Conservation (phyloP, 1,140 invertebrate genomes). For the Drosophila lowei region DNA sequence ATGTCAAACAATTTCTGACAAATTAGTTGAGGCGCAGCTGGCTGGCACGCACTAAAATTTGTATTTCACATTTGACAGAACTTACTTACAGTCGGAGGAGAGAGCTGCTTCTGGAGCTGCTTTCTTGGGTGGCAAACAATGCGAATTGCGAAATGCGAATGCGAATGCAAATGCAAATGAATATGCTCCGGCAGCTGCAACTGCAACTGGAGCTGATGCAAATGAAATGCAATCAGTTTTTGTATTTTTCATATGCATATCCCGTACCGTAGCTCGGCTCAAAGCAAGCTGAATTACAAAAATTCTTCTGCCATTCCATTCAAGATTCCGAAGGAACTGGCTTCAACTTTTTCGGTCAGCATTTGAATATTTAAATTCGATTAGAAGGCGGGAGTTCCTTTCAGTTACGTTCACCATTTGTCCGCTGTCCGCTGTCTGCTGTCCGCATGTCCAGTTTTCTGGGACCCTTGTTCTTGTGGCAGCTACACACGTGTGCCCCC, state of each 20-base stretch:
- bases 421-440: constrained; percentile 4
- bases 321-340: constrained; percentile 29
- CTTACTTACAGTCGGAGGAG: constrained; percentile 9
- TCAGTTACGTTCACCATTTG: constrained; percentile 15
- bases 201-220: constrained; percentile 34
- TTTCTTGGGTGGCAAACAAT: constrained; percentile 52
- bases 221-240: constrained; percentile 51
- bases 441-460: constrained; percentile 13
- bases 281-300: constrained; percentile 41
- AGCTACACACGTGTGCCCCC: constrained; percentile 42
- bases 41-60: constrained; percentile 49
- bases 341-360: constrained; percentile 19
- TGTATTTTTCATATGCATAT: constrained; percentile 59
- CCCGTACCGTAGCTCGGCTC: constrained; percentile 10
- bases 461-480: constrained; percentile 11
- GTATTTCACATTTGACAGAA: constrained; percentile 63
- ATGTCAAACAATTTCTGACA: constrained; percentile 72
- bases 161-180: constrained; percentile 34
- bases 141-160: constrained; percentile 5
- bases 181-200: constrained; percentile 19
- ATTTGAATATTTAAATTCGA: constrained; percentile 67
- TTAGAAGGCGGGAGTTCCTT: constrained; percentile 32
- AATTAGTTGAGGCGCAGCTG: constrained; percentile 57
- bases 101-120: constrained; percentile 26
- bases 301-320: constrained; percentile 33